Evolutionary conservation across 64 coral and sea anemone genomes (phyloP).

Genomic region (Astreopora myriophthalma): DNA sequence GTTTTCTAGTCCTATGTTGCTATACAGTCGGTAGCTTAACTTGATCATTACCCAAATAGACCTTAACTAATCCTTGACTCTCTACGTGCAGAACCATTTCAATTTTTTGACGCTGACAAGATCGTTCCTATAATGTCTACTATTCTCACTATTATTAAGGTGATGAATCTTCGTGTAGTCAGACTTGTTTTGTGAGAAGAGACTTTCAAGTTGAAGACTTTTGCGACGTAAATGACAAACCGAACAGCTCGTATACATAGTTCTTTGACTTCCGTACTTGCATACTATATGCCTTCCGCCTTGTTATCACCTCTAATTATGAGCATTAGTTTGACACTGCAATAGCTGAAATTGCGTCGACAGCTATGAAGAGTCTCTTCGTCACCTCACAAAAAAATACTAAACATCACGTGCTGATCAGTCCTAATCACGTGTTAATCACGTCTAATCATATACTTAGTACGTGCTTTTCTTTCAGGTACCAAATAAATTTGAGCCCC

Average conservation of each 20-base stretch:
- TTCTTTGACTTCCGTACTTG: no score
- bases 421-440: not conserved
- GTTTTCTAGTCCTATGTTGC: slow-evolving; percentile 34
- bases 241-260: no score
- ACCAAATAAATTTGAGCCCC: not conserved
- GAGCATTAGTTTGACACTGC: not conserved
- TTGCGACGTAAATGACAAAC: not conserved
- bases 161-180: not conserved
- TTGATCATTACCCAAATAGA: slow-evolving; percentile 50
- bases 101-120: not conserved
- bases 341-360: not conserved
- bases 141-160: not conserved
- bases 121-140: not conserved
- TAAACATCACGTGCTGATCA: not conserved
- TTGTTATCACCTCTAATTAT: no score
- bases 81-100: slow-evolving; percentile 16
- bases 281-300: no score
- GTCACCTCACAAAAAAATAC: not conserved
- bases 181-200: not conserved
- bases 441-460: not conserved
- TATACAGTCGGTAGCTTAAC: slow-evolving; percentile 38
- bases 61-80: slow-evolving; percentile 9
- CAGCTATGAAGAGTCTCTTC: not conserved
- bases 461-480: not conserved
- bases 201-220: slow-evolving; percentile 2